phyloP scores from a whole-genome alignment of 1,140 invertebrate species.

The Meloidogyne chitwoodi region DNA sequence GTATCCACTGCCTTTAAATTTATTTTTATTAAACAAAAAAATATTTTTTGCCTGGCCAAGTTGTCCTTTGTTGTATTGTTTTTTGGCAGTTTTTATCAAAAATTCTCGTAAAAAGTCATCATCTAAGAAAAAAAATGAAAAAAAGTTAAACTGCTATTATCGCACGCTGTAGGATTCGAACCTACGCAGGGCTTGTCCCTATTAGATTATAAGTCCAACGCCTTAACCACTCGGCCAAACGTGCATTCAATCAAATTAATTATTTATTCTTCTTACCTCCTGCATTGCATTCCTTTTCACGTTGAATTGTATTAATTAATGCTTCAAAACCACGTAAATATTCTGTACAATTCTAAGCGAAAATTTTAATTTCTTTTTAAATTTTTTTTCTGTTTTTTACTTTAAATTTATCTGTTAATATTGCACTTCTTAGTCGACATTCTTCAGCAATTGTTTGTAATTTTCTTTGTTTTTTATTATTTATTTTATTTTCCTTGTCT shows the following conservation, averaged over 20 bases:
- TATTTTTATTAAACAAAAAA: no score
- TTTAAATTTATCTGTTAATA: constrained; percentile 21
- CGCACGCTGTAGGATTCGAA: not conserved
- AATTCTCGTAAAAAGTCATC: constrained; percentile 36
- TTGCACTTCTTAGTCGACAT: constrained; percentile 16
- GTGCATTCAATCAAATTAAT: not conserved
- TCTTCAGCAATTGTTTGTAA: constrained; percentile 17
- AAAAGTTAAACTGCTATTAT: not conserved
- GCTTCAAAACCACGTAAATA: constrained; percentile 22
- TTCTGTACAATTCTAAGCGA: constrained; percentile 18
- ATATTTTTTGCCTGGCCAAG: constrained; percentile 21
- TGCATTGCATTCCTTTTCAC: not conserved
- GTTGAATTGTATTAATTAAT: constrained; percentile 15
- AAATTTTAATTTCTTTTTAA: not conserved
- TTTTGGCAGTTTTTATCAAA: constrained; percentile 35
- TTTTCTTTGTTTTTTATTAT: constrained; percentile 1
- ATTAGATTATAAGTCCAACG: not conserved
- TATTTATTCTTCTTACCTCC: constrained; percentile 1
- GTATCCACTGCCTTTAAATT: constrained; percentile 27
- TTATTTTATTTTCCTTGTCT: not conserved
- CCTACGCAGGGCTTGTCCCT: not conserved
- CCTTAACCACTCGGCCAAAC: not conserved
- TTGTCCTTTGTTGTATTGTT: constrained; percentile 31
- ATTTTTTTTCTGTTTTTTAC: not conserved
- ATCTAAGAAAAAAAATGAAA: not conserved